Conservation (phyloP, 2,797 vertebrate species). For the Percopsis omiscomaycus region DNA sequence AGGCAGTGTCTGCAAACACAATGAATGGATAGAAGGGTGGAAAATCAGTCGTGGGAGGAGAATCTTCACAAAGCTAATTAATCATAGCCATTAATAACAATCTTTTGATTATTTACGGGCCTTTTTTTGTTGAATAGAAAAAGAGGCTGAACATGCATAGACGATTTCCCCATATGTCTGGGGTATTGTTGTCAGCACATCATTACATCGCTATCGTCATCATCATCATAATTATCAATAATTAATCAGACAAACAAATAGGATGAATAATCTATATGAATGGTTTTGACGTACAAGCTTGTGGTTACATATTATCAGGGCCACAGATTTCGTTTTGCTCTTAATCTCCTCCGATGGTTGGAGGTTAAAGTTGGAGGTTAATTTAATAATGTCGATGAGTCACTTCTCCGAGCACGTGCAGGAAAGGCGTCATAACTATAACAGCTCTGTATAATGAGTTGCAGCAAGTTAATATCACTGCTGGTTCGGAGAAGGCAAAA, state of each 20-base stretch:
- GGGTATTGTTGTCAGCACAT: too few species aligned
- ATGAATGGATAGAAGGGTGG: background rate
- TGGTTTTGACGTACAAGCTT: background rate
- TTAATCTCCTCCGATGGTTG: constrained; percentile 15
- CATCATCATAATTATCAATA: background rate
- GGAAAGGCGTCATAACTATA: constrained; percentile 22
- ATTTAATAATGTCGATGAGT: constrained; percentile 14
- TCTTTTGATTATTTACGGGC: background rate
- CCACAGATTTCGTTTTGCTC: constrained; percentile 3
- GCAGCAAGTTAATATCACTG: constrained; percentile 7
- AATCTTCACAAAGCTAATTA: constrained; percentile 2
- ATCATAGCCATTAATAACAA: constrained; percentile 2
- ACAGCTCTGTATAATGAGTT: constrained; percentile 30
- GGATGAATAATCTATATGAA: background rate
- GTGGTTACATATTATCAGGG: constrained; percentile 3
- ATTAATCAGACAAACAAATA: background rate
- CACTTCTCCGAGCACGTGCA: constrained; percentile 16
- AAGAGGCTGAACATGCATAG: too few species aligned
- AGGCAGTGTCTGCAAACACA: background rate
- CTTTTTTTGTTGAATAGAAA: too few species aligned
- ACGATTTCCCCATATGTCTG: too few species aligned
- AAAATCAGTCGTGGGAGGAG: constrained; percentile 3
- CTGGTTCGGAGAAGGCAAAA: background rate
- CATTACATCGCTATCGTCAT: background rate
- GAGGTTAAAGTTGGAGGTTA: constrained; percentile 20